Evolutionary conservation across 2,888 invertebrate genomes (phyloP), one percentile per base, ranked within the genome.

Genomic region (Ophioninae sp.): DNA sequence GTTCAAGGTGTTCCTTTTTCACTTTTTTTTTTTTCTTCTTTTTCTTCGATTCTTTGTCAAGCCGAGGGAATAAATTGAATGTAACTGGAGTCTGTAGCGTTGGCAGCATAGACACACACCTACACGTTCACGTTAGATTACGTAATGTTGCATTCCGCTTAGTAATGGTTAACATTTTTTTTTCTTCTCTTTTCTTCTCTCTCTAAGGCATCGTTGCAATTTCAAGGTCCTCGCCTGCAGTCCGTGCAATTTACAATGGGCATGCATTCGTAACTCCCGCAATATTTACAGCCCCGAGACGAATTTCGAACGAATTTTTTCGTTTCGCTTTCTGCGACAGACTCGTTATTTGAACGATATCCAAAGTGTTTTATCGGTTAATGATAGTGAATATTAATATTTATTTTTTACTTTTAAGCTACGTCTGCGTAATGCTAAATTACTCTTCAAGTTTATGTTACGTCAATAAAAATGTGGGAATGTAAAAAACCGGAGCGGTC

Each of bases 111-210:
- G 41, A 65, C 59, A 51, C 30, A 30, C 30, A 30, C 51, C 13
- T 17, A 51, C 51, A 44, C 44, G 8, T 17, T 5, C 59, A 22
- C 22, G 6, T 20, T 20, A 59, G 20, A 59, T 87, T 87, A 86
- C 75, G 82, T 85, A 87, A 87, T 84, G 61, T 71, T 58, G 68
- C 71, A 82, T 86, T 83, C 71, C 79, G 86, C 87, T 71, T 82
- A 82, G 85, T 86, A 87, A 85, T 85, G 81, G 64, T 79, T 78
- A 77, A 68, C 58, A 78, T 68, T 83, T 82, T 84, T 82, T 81
- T 76, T 79, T 44, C 41, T 41, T 56, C 59, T 30, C 65, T 56
- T 22, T 82, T 1, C 63, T 8, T 41, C 44, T 63, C 64, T 68
- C 23, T 39, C 39, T 44, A 72, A 75, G 64, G 22, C 67, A 64